Evolutionary conservation across 1,140 invertebrate species (phyloP).

Genomic region (Lepeophtheirus salmonis): DNA sequence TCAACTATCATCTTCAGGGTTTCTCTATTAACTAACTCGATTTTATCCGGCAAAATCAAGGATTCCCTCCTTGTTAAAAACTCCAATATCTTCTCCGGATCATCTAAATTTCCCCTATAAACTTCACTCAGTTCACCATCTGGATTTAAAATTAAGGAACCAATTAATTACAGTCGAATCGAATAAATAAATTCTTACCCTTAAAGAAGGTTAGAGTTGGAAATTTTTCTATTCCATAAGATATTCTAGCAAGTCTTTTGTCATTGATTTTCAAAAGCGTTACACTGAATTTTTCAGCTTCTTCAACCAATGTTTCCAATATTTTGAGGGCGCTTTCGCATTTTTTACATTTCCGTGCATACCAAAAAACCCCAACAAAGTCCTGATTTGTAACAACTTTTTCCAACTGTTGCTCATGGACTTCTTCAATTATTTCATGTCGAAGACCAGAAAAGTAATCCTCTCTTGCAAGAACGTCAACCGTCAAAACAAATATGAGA

Average conservation of each 20-base stretch:
- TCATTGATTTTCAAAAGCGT: conserved; percentile 71
- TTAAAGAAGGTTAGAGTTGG: conserved; percentile 72
- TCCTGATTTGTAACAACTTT: conserved; percentile 68
- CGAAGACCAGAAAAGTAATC: conserved; percentile 1
- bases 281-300: conserved; percentile 67
- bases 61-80: conserved; percentile 80
- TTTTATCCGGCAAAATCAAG: conserved; percentile 78
- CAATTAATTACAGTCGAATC: too few species aligned
- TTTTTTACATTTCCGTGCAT: conserved; percentile 29
- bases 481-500: background rate
- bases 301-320: conserved; percentile 57
- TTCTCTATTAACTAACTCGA: conserved; percentile 83
- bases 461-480: conserved; percentile 4
- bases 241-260: conserved; percentile 67
- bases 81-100: conserved; percentile 70
- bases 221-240: conserved; percentile 69
- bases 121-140: background rate
- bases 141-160: background rate
- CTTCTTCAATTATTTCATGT: conserved; percentile 51
- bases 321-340: conserved; percentile 43
- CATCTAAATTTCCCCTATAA: conserved; percentile 65
- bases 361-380: conserved; percentile 84
- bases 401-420: conserved; percentile 72
- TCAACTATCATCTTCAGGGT: conserved; percentile 76
- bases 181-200: conserved; percentile 46